These are phyloP conservation scores for Lasioglossum malachurum DNA, from an alignment of 2,888 invertebrate genomes.

Conservation along the genomic window DNA sequence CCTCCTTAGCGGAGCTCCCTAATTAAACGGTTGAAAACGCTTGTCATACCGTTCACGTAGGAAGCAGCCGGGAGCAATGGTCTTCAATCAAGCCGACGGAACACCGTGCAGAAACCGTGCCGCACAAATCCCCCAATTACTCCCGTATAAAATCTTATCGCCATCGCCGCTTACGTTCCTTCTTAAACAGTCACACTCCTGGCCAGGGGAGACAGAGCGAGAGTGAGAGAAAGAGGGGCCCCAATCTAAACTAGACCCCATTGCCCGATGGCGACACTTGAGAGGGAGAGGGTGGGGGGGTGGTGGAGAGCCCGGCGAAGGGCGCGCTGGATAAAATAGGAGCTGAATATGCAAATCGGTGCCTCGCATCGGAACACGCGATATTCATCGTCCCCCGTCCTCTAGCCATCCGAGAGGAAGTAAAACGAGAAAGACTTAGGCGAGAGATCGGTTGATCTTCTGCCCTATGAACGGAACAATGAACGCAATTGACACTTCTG, in stretches of 20 bases:
- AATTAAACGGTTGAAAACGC: slow-evolving; percentile 7
- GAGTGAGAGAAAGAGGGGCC: background rate
- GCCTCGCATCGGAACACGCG: background rate
- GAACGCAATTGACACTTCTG: slow-evolving; percentile 74
- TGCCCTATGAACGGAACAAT: slow-evolving; percentile 65
- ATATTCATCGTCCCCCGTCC: background rate
- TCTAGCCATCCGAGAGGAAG: background rate
- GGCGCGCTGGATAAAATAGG: background rate
- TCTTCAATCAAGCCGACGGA: slow-evolving; percentile 3
- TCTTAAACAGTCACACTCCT: background rate
- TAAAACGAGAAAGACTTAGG: slow-evolving; percentile 23
- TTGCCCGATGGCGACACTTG: slow-evolving; percentile 9
- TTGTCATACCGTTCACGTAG: slow-evolving; percentile 11
- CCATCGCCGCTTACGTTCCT: slow-evolving; percentile 7
- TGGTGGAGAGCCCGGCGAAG: background rate
- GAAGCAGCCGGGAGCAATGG: slow-evolving; percentile 2
- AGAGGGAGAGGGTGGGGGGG: background rate
- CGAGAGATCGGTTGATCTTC: slow-evolving; percentile 57
- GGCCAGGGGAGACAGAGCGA: background rate
- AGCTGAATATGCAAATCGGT: background rate
- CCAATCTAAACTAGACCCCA: background rate
- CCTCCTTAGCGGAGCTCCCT: background rate
- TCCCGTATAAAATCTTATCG: slow-evolving; percentile 6
- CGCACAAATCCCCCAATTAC: slow-evolving; percentile 13
- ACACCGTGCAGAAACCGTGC: background rate